phyloP scores from a whole-genome alignment of 2,113 vertebrate species.

The Ptychochromis oligacanthus region DNA sequence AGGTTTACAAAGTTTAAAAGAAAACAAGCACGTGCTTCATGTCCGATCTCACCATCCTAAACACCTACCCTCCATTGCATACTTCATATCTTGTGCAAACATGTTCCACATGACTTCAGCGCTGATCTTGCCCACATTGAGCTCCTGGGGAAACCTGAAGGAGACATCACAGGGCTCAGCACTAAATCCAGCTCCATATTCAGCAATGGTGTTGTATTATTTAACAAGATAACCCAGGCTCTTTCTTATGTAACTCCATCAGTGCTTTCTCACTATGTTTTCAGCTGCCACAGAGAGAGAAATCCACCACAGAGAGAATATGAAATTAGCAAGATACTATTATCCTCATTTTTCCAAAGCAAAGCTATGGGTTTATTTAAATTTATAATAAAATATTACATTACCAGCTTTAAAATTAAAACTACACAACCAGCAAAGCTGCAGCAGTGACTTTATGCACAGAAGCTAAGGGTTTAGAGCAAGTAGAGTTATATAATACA shows the following conservation, averaged over 20 bases:
- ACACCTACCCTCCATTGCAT: constrained; percentile 95
- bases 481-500: neutral
- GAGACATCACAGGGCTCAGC: constrained; percentile 6
- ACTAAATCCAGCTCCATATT: constrained; percentile 9
- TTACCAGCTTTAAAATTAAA: neutral
- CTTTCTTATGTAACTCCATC: constrained; percentile 31
- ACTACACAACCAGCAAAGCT: neutral
- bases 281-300: constrained; percentile 4
- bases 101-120: constrained; percentile 99
- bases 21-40: neutral
- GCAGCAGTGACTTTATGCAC: neutral
- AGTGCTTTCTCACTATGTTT: constrained; percentile 20
- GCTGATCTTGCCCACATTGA: constrained; percentile 97
- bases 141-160: constrained; percentile 90
- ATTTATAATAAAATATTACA: neutral
- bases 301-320: neutral
- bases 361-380: neutral
- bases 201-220: constrained; percentile 23
- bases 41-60: neutral
- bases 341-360: constrained; percentile 1
- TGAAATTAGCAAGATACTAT: neutral
- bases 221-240: constrained; percentile 22
- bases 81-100: constrained; percentile 98
- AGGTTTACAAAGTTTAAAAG: neutral
- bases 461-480: neutral